Percentiles rank a stretch among this genome's conserved stretches.
Conservation (phyloP, 2,888 invertebrate genomes). For the Eristalis arbustorum region DNA sequence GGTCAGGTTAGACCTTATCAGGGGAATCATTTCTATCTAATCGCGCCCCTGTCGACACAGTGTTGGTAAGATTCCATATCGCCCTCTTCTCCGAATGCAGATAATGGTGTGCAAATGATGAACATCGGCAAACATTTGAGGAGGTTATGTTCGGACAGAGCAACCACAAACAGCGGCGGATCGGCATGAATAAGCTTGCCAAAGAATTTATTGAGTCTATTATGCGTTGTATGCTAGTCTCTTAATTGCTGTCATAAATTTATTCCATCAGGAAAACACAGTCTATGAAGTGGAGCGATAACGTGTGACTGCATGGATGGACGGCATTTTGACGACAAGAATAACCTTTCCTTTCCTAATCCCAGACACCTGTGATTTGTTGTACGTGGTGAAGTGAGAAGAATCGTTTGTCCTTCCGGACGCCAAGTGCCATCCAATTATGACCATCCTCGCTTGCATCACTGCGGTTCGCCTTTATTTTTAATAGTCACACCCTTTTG, state of each 20-base stretch:
- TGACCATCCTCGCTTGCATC: not conserved
- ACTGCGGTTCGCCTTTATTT: conserved; percentile 5
- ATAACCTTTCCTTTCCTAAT: not conserved
- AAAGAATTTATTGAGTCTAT: conserved; percentile 58
- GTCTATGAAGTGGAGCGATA: conserved; percentile 29
- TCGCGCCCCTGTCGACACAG: conserved; percentile 8
- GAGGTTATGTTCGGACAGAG: not conserved
- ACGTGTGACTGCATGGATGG: not conserved
- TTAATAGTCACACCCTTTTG: not conserved
- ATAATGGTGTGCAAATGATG: conserved; percentile 29
- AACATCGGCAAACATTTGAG: conserved; percentile 48
- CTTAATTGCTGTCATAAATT: conserved; percentile 79
- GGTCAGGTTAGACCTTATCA: not conserved
- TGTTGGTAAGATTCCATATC: conserved; percentile 7
- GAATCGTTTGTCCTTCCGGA: not conserved
- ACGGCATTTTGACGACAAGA: too few relatives aligned
- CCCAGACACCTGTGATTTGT: conserved; percentile 34
- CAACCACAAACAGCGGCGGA: not conserved
- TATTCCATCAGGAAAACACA: conserved; percentile 75
- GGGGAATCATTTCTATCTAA: conserved; percentile 12
- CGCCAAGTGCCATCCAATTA: conserved; percentile 47
- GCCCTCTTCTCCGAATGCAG: conserved; percentile 6
- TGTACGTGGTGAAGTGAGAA: conserved; percentile 41
- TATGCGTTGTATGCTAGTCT: conserved; percentile 50
- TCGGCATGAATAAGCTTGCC: conserved; percentile 12